Evolutionary conservation across 2,888 invertebrate species (phyloP).

Genomic region (Drosophila maculinotata): DNA sequence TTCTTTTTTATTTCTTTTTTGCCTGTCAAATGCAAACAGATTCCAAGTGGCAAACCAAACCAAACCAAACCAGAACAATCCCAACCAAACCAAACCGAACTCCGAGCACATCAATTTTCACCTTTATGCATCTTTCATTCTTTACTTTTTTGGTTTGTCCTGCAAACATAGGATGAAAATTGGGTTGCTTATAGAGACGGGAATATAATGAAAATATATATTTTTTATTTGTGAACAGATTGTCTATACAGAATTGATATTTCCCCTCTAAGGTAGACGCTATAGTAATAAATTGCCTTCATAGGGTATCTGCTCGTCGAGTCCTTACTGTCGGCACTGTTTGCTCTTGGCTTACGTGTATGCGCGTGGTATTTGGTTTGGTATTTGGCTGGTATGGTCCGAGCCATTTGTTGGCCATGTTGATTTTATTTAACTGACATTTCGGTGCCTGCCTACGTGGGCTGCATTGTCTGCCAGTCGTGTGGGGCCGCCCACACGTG

Average conservation of each 20-base stretch:
- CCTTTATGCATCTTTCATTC: neutral
- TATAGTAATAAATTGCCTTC: neutral
- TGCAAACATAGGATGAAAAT: no score
- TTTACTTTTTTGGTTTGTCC: neutral
- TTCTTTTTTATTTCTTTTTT: neutral
- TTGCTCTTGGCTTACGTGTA: constrained; percentile 35
- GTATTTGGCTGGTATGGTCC: constrained; percentile 27
- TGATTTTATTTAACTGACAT: constrained; percentile 74
- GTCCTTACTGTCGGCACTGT: neutral
- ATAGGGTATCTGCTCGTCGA: constrained; percentile 19
- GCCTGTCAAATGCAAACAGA: constrained; percentile 32
- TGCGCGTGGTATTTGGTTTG: no score
- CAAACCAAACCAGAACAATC: constrained; percentile 21
- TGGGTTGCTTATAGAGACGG: no score
- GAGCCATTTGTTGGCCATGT: constrained; percentile 56
- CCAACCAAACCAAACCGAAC: constrained; percentile 11
- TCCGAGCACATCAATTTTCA: constrained; percentile 4
- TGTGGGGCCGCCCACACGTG: constrained; percentile 32
- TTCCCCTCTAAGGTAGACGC: no score
- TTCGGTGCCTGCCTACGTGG: constrained; percentile 51
- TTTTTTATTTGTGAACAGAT: no score
- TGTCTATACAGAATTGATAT: no score
- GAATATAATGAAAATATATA: no score
- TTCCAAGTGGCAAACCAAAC: constrained; percentile 7
- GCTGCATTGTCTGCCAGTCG: constrained; percentile 26